phyloP scores from a whole-genome alignment of 2,113 vertebrate species.

The Sander lucioperca region DNA sequence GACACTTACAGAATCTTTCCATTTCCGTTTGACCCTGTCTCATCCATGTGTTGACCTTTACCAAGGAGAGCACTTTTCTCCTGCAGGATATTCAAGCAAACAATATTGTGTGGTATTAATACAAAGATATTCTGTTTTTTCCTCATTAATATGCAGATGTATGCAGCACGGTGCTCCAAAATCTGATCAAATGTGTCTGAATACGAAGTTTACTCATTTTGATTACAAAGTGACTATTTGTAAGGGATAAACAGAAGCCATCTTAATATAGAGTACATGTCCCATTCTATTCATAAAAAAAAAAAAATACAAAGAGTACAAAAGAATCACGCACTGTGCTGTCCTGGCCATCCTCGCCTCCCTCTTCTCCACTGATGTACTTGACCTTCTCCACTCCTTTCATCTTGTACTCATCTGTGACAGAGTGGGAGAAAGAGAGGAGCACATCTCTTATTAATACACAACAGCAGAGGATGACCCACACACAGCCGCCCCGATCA shows the following conservation, averaged over 20 bases:
- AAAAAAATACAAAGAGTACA: not conserved
- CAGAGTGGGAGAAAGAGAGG: constrained; percentile 56
- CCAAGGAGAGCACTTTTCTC: constrained; percentile 83
- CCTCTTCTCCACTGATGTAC: constrained; percentile 83
- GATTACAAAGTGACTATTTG: not conserved
- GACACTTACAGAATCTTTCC: constrained; percentile 82
- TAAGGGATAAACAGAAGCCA: not conserved
- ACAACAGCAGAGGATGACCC: constrained; percentile 18
- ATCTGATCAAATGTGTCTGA: not conserved
- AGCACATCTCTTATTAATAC: constrained; percentile 52
- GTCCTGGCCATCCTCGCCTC: constrained; percentile 79
- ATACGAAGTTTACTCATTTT: not conserved
- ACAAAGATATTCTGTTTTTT: not conserved
- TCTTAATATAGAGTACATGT: not conserved
- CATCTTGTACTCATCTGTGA: constrained; percentile 95
- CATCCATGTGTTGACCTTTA: constrained; percentile 69
- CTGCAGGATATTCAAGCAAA: constrained; percentile 54
- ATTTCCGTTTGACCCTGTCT: constrained; percentile 74
- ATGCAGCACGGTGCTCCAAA: not conserved
- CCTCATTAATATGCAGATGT: constrained; percentile 8
- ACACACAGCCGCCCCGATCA: constrained; percentile 34
- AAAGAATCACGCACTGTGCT: constrained; percentile 73
- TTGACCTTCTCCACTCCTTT: constrained; percentile 94
- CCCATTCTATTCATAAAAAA: not conserved
- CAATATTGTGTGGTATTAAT: not conserved